Conservation (phyloP, 1,140 invertebrate genomes). For the Helicoverpa armigera region DNA sequence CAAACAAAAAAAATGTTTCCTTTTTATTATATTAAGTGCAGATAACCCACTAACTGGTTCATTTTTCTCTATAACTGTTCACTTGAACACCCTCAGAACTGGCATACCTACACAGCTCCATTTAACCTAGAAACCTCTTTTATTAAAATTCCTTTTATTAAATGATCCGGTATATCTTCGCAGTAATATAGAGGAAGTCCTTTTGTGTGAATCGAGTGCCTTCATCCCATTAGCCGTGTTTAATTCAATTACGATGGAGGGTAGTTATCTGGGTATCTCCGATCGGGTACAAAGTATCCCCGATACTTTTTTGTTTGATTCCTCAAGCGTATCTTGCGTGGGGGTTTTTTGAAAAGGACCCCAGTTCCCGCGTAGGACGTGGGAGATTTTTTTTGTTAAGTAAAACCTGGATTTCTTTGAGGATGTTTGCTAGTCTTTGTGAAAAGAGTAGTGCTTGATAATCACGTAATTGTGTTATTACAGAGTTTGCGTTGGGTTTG, state of each 20-base stretch:
- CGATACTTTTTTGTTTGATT: constrained; percentile 20
- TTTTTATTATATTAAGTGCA: too few relatives aligned
- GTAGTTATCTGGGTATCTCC: background rate
- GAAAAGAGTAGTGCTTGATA: background rate
- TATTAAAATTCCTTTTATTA: background rate
- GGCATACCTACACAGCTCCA: background rate
- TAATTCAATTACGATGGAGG: constrained; percentile 24
- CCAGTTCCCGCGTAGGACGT: too few relatives aligned
- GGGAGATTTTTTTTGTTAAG: too few relatives aligned
- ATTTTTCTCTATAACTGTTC: too few relatives aligned
- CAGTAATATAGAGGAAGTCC: background rate
- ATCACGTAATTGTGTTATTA: too few relatives aligned
- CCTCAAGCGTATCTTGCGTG: background rate
- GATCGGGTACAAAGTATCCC: constrained; percentile 1
- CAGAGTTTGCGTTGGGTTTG: too few relatives aligned
- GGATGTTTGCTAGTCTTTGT: background rate
- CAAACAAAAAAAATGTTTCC: too few relatives aligned
- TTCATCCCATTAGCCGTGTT: constrained; percentile 23
- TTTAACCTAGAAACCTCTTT: constrained; percentile 4
- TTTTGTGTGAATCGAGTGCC: constrained; percentile 1
- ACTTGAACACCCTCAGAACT: background rate
- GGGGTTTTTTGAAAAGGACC: background rate
- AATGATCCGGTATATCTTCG: constrained; percentile 10
- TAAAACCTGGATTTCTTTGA: background rate
- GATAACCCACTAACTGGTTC: too few relatives aligned